Percentiles rank a stretch among this genome's conserved stretches.
phyloP scores from a whole-genome alignment of 1,140 invertebrate genomes.

The Hesperophylax magnus region DNA sequence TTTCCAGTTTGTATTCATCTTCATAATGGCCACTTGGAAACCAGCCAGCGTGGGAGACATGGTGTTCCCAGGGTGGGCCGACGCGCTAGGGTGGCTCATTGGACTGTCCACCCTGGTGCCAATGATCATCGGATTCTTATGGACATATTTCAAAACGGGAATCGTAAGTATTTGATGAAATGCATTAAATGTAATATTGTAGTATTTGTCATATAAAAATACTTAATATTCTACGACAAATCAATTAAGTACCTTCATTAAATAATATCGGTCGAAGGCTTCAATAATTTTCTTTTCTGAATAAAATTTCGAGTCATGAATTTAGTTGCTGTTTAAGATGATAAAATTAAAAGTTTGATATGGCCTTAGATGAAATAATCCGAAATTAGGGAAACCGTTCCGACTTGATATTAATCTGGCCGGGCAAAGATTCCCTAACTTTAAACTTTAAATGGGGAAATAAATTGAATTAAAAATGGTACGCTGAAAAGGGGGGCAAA shows the following conservation, averaged over 20 bases:
- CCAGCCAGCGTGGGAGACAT: slow-evolving; percentile 73
- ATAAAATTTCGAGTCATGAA: too few species aligned
- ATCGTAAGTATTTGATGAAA: slow-evolving; percentile 64
- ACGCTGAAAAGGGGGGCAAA: too few species aligned
- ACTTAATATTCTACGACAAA: too few species aligned
- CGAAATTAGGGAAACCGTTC: not conserved
- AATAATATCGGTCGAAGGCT: too few species aligned
- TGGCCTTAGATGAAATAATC: too few species aligned
- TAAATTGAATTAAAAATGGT: slow-evolving; percentile 10
- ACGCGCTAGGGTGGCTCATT: slow-evolving; percentile 79
- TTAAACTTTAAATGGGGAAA: slow-evolving; percentile 11
- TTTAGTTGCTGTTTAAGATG: too few species aligned
- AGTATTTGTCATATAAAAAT: too few species aligned
- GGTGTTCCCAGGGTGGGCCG: slow-evolving; percentile 77
- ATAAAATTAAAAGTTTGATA: too few species aligned
- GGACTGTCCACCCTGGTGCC: slow-evolving; percentile 76
- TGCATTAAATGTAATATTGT: slow-evolving; percentile 11
- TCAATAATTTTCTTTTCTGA: too few species aligned
- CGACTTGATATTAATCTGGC: not conserved
- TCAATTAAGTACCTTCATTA: too few species aligned
- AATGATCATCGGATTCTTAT: slow-evolving; percentile 73
- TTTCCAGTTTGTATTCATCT: slow-evolving; percentile 69
- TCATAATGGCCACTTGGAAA: slow-evolving; percentile 77
- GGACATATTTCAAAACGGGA: slow-evolving; percentile 65
- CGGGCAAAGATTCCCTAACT: not conserved